Percentiles rank a stretch among this genome's conserved stretches.
phyloP scores from a whole-genome alignment of 2,797 vertebrate species.

The Rhinogobio ventralis region DNA sequence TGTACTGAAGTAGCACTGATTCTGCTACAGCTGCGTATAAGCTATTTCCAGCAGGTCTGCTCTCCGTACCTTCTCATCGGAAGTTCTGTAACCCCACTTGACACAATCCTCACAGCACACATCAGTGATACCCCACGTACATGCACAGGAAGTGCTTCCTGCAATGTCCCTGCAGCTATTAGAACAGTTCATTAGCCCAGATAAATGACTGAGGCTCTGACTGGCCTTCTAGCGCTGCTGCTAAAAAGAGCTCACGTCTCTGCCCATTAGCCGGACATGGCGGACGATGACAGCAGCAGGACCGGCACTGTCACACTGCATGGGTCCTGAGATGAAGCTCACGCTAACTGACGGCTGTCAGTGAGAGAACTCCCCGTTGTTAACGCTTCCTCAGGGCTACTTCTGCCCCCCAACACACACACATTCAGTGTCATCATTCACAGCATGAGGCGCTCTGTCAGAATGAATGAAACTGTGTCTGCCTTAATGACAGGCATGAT shows the following conservation, averaged over 20 bases:
- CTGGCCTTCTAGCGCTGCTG: constrained; percentile 36
- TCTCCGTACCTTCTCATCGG: not conserved
- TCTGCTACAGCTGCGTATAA: too few species aligned
- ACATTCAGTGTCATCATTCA: constrained; percentile 34
- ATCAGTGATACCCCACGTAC: constrained; percentile 17
- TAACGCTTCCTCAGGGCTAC: constrained; percentile 68
- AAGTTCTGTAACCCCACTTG: constrained; percentile 26
- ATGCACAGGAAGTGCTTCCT: not conserved
- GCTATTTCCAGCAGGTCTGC: constrained; percentile 3
- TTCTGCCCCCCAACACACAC: constrained; percentile 11
- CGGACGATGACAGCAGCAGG: constrained; percentile 70
- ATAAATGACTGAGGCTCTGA: constrained; percentile 46
- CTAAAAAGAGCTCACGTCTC: constrained; percentile 62
- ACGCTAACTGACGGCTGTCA: constrained; percentile 78
- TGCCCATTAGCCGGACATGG: constrained; percentile 72
- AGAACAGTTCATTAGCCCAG: constrained; percentile 50
- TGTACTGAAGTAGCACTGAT: not conserved
- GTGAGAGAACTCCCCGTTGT: constrained; percentile 39
- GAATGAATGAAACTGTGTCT: constrained; percentile 58
- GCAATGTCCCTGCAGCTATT: constrained; percentile 25
- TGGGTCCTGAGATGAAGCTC: constrained; percentile 67
- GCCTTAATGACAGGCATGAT: constrained; percentile 72
- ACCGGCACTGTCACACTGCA: constrained; percentile 62
- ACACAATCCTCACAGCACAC: not conserved
- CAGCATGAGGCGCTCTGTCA: constrained; percentile 63